Conservation (phyloP, 37 sponge, comb jelly and placozoan genomes). For the Aplysina aerophoba region DNA sequence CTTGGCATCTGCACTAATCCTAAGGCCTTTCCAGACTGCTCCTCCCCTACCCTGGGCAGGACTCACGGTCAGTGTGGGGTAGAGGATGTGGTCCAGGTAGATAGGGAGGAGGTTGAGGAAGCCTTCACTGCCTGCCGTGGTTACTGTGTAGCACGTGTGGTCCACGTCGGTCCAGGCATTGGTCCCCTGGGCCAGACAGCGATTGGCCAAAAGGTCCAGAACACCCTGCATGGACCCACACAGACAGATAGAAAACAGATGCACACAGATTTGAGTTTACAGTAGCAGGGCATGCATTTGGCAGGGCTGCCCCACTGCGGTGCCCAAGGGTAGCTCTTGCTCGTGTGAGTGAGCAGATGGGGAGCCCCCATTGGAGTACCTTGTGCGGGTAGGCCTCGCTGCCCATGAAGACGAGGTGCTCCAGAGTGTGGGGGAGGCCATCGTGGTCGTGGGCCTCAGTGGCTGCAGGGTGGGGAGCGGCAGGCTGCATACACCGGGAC, state of each 20-base stretch:
- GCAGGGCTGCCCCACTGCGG: neutral
- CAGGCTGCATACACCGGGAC: neutral
- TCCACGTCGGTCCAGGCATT: slow-evolving; percentile 99
- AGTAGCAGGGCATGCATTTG: neutral
- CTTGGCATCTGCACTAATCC: no score
- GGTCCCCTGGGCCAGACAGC: slow-evolving; percentile 93
- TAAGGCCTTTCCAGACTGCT: no score
- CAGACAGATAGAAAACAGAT: neutral
- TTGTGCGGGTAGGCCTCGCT: slow-evolving; percentile 94
- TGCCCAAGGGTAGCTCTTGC: no score
- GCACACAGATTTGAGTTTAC: neutral
- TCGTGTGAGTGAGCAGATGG: neutral
- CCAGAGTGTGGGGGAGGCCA: slow-evolving; percentile 97
- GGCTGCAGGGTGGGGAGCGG: slow-evolving; percentile 43
- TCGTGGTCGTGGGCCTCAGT: slow-evolving; percentile 96
- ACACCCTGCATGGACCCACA: slow-evolving; percentile 70
- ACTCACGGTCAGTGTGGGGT: slow-evolving; percentile 90
- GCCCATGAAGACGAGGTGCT: slow-evolving; percentile 98
- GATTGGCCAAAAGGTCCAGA: slow-evolving; percentile 88
- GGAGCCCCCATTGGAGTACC: slow-evolving; percentile 37
- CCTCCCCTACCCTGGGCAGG: neutral
- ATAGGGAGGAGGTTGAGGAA: slow-evolving; percentile 91
- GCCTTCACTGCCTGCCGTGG: slow-evolving; percentile 91
- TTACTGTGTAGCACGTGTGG: slow-evolving; percentile 96
- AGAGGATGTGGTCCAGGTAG: slow-evolving; percentile 98